Conservation (phyloP, 2,113 vertebrate species). For the Saguinus imperator region DNA sequence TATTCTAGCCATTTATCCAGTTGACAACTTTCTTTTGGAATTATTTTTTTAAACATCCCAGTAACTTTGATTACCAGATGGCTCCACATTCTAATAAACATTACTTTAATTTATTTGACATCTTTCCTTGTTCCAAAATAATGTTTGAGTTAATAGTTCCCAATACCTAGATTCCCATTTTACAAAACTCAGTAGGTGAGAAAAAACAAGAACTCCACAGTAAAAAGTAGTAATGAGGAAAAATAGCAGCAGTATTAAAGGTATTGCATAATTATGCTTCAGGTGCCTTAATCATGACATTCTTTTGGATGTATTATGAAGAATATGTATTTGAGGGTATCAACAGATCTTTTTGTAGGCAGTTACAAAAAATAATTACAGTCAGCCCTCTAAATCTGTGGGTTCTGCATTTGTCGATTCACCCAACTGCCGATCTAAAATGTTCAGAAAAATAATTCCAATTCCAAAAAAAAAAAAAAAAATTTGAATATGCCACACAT, state of each 20-base stretch:
- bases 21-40: not conserved
- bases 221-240: not conserved
- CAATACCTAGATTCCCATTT: not conserved
- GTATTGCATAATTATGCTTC: not conserved
- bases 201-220: not conserved
- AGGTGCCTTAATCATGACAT: not conserved
- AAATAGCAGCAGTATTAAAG: not conserved
- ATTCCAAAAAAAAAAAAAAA: not conserved
- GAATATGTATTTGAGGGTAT: not conserved
- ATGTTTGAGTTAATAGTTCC: conserved; percentile 11
- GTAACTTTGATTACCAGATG: conserved; percentile 44
- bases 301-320: conserved; percentile 34
- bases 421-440: not conserved
- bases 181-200: not conserved
- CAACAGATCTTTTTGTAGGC: not conserved
- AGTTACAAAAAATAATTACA: not conserved
- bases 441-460: not conserved
- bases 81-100: not conserved
- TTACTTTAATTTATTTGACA: conserved; percentile 36
- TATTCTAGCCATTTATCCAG: not conserved
- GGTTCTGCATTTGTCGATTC: not conserved
- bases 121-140: conserved; percentile 37
- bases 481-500: not conserved
- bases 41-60: not conserved
- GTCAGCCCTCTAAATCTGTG: not conserved